phyloP scores from a whole-genome alignment of 1,140 invertebrate genomes.

The Aphelenchoides besseyi region DNA sequence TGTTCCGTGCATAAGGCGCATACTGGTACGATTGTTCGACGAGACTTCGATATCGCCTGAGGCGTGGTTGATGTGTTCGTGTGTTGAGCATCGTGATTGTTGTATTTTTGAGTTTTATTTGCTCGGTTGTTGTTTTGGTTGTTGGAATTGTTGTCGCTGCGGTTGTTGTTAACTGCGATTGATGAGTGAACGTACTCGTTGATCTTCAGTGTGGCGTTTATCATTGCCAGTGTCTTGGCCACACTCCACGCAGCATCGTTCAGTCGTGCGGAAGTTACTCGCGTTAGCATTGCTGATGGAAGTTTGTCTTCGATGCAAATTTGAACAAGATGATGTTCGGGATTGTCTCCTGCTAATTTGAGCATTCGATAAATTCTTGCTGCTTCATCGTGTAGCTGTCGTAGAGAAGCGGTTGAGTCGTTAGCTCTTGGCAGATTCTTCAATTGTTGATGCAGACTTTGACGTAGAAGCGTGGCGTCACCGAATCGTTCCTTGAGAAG shows the following conservation, averaged over 20 bases:
- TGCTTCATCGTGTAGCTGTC: background rate
- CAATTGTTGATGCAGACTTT: background rate
- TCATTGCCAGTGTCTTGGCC: background rate
- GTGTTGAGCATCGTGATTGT: too few species aligned
- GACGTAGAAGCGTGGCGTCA: background rate
- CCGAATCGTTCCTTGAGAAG: conserved; percentile 1
- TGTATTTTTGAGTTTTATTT: too few species aligned
- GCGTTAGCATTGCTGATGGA: background rate
- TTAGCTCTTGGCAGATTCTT: background rate
- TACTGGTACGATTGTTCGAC: background rate
- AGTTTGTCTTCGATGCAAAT: background rate
- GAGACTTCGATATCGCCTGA: too few species aligned
- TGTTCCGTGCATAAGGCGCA: background rate
- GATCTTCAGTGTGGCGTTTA: background rate
- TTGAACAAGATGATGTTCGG: background rate
- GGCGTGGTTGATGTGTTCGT: too few species aligned
- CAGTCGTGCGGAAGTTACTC: background rate
- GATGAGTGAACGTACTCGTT: background rate
- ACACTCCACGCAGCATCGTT: background rate
- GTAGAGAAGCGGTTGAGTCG: background rate
- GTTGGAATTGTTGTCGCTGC: background rate
- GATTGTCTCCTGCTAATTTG: background rate
- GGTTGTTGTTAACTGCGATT: background rate
- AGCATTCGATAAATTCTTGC: background rate
- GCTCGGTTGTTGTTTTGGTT: background rate